Base-by-base conservation (phyloP, 2,888 invertebrate genomes). In the Sturmia bella region DNA sequence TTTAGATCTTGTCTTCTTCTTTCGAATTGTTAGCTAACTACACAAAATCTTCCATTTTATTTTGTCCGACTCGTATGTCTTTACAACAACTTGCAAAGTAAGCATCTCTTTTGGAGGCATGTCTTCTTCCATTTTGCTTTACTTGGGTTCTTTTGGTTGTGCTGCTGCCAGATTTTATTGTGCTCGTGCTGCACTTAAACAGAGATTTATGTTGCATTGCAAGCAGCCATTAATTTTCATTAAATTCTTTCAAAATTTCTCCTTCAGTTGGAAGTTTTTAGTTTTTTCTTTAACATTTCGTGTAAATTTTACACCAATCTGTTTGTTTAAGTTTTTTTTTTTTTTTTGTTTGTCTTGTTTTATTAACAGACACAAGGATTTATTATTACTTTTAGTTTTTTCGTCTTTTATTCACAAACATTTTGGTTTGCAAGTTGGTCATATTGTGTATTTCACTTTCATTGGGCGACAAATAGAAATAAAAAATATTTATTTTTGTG, bases 141-240 rank as follows among this genome's bases (percentile, higher is more conserved):
- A n/a, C 24, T 17, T 12, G 27, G 1, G 13, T 4, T 37, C 56
- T 64, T 56, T 21, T 21, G 57, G 32, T 21, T 43, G n/a, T n/a
- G 64, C 19, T 59, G 64, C 45, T 61, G 43, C 52, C 19, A 43
- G 41, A 19, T 66, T 32, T 83, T 80, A 79, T 64, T 45, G 43
- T 77, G 45, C 61, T 79, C 69, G 57, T 76, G 80, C 82, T 84
- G 82, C 82, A 80, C 37, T 79, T 73, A 72, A 79, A 83, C 83
- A 85, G 66, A 87, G 87, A 87, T 87, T 87, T 87, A 87, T 87
- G 87, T 85, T 86, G 86, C 85, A 84, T 86, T 84, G 85, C 87
- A 86, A 85, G 87, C 84, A 77, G 59, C 80, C 85, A 85, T 85
- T 85, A 84, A 84, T 85, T 84, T 85, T 85, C 85, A 84, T 85